These are phyloP conservation scores for Calliphora vomitoria DNA, from an alignment of 2,888 invertebrate species.

Conservation along the genomic window DNA sequence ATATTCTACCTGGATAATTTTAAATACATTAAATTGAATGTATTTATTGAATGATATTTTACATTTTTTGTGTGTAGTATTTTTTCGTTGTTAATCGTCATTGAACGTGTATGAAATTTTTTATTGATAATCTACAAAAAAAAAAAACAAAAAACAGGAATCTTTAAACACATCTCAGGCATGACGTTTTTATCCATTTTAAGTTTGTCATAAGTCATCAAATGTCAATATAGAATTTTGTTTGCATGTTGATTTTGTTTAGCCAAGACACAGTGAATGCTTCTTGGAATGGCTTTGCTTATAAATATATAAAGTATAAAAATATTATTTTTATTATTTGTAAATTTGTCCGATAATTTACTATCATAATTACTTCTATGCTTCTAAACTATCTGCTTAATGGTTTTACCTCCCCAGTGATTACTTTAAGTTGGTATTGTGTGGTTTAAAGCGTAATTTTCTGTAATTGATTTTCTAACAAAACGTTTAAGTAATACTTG, in stretches of 20 bases:
- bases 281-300: neutral
- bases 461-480: neutral
- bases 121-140: conserved; percentile 46
- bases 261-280: neutral
- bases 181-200: conserved; percentile 54
- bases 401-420: conserved; percentile 2
- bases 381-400: neutral
- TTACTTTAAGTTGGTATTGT: neutral
- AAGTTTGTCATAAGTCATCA: conserved; percentile 57
- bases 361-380: neutral
- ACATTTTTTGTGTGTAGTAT: neutral
- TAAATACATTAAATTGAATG: conserved; percentile 24
- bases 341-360: neutral
- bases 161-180: conserved; percentile 43
- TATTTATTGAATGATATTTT: conserved; percentile 32
- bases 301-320: neutral
- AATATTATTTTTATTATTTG: neutral
- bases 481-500: neutral
- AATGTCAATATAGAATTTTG: conserved; percentile 53
- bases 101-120: conserved; percentile 64
- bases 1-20: conserved; percentile 41
- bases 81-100: conserved; percentile 13
- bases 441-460: neutral
- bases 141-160: neutral
- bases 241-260: conserved; percentile 21